phyloP scores from a whole-genome alignment of 2,113 vertebrate genomes.

The Ictalurus furcatus region DNA sequence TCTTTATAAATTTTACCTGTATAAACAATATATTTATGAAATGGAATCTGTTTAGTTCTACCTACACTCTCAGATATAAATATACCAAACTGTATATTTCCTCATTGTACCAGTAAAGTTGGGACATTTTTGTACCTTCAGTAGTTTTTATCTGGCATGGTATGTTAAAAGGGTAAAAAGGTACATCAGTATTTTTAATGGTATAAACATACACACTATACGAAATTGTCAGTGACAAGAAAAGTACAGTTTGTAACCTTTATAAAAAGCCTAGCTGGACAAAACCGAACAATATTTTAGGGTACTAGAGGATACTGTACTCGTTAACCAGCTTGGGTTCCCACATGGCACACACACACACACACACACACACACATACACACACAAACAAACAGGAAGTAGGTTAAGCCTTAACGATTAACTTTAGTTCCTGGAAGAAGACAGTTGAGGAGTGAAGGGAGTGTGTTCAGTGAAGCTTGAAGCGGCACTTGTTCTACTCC shows the following conservation, averaged over 20 bases:
- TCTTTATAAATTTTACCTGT: not conserved
- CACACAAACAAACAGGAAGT: conserved; percentile 43
- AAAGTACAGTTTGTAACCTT: not conserved
- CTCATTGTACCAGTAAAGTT: not conserved
- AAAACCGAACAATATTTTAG: not conserved
- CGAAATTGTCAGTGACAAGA: not conserved
- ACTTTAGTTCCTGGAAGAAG: conserved; percentile 63
- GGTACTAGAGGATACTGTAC: not conserved
- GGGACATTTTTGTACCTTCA: not conserved
- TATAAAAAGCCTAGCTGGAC: not conserved
- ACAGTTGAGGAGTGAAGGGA: not conserved
- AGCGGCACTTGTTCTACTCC: not conserved
- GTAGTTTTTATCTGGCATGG: not conserved
- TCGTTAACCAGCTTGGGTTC: not conserved
- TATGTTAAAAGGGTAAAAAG: not conserved
- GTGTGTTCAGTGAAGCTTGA: conserved; percentile 23
- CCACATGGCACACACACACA: too few species aligned
- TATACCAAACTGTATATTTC: not conserved
- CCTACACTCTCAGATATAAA: not conserved
- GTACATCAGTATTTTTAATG: not conserved
- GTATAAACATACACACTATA: not conserved
- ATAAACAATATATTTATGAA: not conserved
- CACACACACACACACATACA: too few species aligned
- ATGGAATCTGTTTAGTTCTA: not conserved
- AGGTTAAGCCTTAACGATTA: conserved; percentile 73